A percentile compares a stretch with the other conserved stretches of the same genome.
phyloP scores from a whole-genome alignment of 1,140 invertebrate species.

The Charaxes varanes region DNA sequence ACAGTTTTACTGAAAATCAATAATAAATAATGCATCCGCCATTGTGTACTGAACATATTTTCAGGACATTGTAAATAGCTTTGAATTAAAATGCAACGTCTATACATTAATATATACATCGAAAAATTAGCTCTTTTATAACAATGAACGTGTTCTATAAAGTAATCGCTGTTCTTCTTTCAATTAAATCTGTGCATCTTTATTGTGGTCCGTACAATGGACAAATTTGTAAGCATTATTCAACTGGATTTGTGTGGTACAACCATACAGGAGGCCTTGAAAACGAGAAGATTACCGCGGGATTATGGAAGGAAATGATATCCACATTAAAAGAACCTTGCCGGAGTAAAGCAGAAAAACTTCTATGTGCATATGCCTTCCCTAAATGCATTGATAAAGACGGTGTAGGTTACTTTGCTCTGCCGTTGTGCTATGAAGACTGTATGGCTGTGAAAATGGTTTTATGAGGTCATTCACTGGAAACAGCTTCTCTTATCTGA shows the following conservation, averaged over 20 bases:
- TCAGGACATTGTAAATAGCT: constrained; percentile 34
- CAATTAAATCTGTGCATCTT: constrained; percentile 57
- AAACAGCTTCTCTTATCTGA: no score
- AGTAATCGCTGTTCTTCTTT: constrained; percentile 40
- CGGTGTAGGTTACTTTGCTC: no score
- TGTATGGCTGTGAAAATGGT: no score
- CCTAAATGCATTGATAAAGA: constrained; percentile 87
- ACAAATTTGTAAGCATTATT: constrained; percentile 88
- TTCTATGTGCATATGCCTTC: constrained; percentile 94
- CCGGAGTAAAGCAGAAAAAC: constrained; percentile 88
- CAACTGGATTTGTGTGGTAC: constrained; percentile 88
- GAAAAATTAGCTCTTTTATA: constrained; percentile 30
- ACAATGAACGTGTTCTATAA: constrained; percentile 34
- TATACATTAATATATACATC: constrained; percentile 26
- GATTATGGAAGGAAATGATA: constrained; percentile 91
- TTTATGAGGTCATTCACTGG: no score
- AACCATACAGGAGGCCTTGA: constrained; percentile 84
- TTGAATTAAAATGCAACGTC: constrained; percentile 53
- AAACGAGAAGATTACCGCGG: constrained; percentile 89
- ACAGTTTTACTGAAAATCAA: constrained; percentile 53
- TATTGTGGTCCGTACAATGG: constrained; percentile 92
- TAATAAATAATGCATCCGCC: constrained; percentile 66
- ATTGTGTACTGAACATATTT: constrained; percentile 53
- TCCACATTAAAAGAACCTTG: constrained; percentile 86
- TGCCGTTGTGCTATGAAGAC: no score